These are phyloP conservation scores for Daubentonia madagascariensis DNA, from an alignment of 2,113 vertebrate genomes.

Conservation along the genomic window DNA sequence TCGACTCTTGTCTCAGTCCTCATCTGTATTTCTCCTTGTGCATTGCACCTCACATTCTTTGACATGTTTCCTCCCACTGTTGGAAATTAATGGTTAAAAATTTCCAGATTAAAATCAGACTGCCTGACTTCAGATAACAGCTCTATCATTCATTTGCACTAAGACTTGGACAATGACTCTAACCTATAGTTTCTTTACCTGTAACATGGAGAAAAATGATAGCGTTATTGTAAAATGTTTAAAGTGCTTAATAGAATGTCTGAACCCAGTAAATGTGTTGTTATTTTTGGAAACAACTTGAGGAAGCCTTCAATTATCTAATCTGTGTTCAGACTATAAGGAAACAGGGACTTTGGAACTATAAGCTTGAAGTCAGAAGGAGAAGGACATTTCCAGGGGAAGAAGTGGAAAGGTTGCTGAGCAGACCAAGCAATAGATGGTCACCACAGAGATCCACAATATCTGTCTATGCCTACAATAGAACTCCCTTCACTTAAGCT, in stretches of 20 bases:
- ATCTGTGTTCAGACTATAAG: not conserved
- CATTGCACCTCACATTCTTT: not conserved
- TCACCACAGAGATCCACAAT: not conserved
- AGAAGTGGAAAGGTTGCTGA: not conserved
- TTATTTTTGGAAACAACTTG: not conserved
- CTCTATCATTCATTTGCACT: not conserved
- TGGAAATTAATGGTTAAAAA: not conserved
- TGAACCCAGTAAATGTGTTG: not conserved
- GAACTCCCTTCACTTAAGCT: not conserved
- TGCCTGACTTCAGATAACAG: not conserved
- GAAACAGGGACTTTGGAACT: not conserved
- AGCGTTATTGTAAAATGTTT: not conserved
- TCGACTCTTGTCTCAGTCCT: not conserved
- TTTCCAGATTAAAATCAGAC: not conserved
- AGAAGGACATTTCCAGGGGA: not conserved
- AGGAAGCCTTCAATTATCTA: not conserved
- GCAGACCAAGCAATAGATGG: not conserved
- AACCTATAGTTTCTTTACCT: not conserved
- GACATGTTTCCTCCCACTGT: not conserved
- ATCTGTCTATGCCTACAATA: not conserved
- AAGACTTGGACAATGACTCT: not conserved
- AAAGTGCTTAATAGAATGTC: not conserved
- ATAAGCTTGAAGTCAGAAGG: not conserved
- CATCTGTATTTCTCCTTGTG: not conserved
- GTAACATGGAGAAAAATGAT: not conserved